These are phyloP conservation scores for Acanthosepion lycidas DNA, from an alignment of 2,888 invertebrate genomes.

Conservation along the genomic window DNA sequence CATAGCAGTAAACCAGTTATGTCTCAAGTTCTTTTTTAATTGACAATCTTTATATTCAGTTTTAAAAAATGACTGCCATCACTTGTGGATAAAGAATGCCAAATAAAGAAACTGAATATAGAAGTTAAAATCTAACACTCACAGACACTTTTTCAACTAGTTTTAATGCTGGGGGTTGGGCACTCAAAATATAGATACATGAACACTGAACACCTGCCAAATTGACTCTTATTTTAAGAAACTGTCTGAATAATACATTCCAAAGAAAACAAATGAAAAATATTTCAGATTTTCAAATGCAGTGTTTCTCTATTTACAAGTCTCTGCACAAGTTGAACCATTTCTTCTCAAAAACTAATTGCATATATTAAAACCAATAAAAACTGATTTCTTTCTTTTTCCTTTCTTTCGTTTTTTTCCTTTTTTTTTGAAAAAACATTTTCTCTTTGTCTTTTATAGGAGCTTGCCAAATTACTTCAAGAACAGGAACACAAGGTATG, in stretches of 20 bases:
- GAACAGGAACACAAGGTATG: conserved; percentile 82
- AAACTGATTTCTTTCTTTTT: not conserved
- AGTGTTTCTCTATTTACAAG: not conserved
- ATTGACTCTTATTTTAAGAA: not conserved
- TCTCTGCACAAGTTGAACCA: not conserved
- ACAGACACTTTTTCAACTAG: no score
- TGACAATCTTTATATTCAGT: no score
- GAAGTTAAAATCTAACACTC: no score
- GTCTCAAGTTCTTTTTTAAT: no score
- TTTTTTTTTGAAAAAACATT: conserved; percentile 23
- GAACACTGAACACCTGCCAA: not conserved
- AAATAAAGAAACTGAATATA: no score
- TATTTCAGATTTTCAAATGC: not conserved
- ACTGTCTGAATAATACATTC: not conserved
- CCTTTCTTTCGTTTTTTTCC: not conserved
- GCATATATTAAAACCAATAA: not conserved
- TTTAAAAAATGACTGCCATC: no score
- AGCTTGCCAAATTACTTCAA: conserved; percentile 84
- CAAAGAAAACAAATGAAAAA: not conserved
- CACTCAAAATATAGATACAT: not conserved
- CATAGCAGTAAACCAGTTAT: no score
- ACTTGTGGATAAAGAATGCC: no score
- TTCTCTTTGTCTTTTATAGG: conserved; percentile 75
- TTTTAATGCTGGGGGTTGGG: no score
- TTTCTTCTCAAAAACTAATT: not conserved